A percentile compares a stretch with the other conserved stretches of the same genome.
These are phyloP conservation scores for Fregata magnificens DNA, from an alignment of 2,113 vertebrate species.

Conservation along the genomic window DNA sequence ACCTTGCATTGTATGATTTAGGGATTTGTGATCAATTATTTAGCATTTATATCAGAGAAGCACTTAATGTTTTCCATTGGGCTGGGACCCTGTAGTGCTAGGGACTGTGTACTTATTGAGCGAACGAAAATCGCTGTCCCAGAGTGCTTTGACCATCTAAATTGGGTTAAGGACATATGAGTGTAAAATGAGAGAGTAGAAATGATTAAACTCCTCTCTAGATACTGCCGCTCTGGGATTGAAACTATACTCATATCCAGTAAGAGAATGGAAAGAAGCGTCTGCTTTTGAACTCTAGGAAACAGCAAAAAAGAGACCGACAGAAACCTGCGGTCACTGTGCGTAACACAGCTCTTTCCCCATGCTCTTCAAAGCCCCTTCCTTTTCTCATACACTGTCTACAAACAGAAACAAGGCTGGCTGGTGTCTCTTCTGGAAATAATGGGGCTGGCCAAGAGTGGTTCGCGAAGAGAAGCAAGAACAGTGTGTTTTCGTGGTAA, in stretches of 20 bases:
- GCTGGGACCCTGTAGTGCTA: not conserved
- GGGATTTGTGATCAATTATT: conserved; percentile 40
- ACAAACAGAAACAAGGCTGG: not conserved
- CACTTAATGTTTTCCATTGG: not conserved
- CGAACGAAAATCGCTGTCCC: accelerated
- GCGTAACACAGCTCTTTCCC: not conserved
- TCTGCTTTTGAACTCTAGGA: conserved; percentile 12
- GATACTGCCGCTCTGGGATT: not conserved
- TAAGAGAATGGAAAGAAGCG: not conserved
- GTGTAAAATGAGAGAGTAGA: not conserved
- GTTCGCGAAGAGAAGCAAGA: not conserved
- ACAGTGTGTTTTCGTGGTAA: not conserved
- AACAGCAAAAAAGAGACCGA: not conserved
- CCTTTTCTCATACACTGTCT: not conserved
- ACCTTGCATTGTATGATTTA: not conserved
- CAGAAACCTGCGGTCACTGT: not conserved
- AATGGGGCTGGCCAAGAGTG: not conserved
- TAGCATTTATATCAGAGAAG: not conserved
- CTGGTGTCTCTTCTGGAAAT: not conserved
- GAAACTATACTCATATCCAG: not conserved
- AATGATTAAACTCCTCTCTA: not conserved
- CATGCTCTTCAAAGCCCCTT: not conserved
- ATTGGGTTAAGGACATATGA: not conserved
- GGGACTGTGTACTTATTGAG: not conserved
- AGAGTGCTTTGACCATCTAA: not conserved